These are phyloP conservation scores for Aproaerema taeniolella DNA, from an alignment of 2,888 invertebrate genomes.

Conservation along the genomic window DNA sequence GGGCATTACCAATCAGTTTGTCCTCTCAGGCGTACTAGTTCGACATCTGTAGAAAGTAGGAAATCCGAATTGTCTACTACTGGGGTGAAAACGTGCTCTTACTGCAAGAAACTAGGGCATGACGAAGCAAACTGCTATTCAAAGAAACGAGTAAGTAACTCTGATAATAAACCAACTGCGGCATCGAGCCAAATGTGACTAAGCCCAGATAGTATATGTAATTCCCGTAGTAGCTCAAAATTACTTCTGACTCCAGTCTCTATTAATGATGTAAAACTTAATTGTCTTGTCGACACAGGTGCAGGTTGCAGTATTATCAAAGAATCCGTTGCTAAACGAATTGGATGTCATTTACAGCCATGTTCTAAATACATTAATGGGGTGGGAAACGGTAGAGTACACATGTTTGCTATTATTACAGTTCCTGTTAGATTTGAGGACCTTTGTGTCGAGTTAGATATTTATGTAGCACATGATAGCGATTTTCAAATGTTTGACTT, in stretches of 20 bases:
- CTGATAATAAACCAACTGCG: too few relatives aligned
- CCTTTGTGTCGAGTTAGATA: slow-evolving; percentile 21
- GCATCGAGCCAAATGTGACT: too few relatives aligned
- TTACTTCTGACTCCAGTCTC: slow-evolving; percentile 16
- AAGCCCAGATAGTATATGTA: too few relatives aligned
- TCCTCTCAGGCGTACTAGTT: too few relatives aligned
- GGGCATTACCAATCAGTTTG: too few relatives aligned
- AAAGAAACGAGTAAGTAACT: too few relatives aligned
- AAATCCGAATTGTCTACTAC: too few relatives aligned
- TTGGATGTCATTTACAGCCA: slow-evolving; percentile 13
- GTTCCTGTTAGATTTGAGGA: slow-evolving; percentile 19
- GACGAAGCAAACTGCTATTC: too few relatives aligned
- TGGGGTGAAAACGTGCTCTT: too few relatives aligned
- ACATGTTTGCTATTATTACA: slow-evolving; percentile 15
- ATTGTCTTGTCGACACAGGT: slow-evolving; percentile 21
- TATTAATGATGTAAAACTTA: slow-evolving; percentile 11
- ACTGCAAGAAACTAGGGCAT: too few relatives aligned
- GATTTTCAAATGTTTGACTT: slow-evolving; percentile 14
- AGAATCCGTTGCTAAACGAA: slow-evolving; percentile 16
- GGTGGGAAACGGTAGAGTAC: slow-evolving; percentile 14
- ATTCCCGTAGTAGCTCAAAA: too few relatives aligned
- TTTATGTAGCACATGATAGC: slow-evolving; percentile 16
- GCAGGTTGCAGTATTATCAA: slow-evolving; percentile 21
- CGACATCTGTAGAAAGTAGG: too few relatives aligned
- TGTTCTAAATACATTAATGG: slow-evolving; percentile 13